These are phyloP conservation scores for Dipodomys spectabilis DNA, from an alignment of 2,113 vertebrate genomes.

Conservation along the genomic window DNA sequence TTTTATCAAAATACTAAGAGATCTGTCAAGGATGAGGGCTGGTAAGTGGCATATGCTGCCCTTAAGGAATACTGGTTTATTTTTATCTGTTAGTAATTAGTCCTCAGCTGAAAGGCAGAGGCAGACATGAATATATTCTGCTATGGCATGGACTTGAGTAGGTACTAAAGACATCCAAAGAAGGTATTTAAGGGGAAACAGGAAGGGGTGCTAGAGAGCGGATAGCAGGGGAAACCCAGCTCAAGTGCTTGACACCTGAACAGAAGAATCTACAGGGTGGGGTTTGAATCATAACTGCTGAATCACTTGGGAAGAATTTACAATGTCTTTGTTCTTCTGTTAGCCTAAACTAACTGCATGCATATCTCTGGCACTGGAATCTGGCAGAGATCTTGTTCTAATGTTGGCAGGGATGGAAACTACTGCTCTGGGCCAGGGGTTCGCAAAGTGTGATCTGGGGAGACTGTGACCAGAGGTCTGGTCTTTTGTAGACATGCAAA, in stretches of 20 bases:
- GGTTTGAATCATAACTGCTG: background rate
- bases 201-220: background rate
- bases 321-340: background rate
- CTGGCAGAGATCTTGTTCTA: background rate
- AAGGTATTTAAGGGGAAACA: background rate
- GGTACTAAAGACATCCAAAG: background rate
- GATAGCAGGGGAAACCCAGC: background rate
- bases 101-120: background rate
- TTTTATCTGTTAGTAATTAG: background rate
- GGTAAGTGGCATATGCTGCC: background rate
- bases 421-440: background rate
- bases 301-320: background rate
- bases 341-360: background rate
- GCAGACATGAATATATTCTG: background rate
- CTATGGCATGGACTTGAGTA: background rate
- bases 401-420: background rate
- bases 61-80: background rate
- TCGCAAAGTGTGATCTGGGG: background rate
- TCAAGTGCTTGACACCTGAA: background rate
- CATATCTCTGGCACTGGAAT: background rate
- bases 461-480: background rate
- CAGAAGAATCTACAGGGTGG: background rate
- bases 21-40: background rate
- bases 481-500: background rate
- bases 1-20: conserved; percentile 16